Base-by-base conservation (phyloP, 2,113 vertebrate species). In the Sorex fumeus region DNA sequence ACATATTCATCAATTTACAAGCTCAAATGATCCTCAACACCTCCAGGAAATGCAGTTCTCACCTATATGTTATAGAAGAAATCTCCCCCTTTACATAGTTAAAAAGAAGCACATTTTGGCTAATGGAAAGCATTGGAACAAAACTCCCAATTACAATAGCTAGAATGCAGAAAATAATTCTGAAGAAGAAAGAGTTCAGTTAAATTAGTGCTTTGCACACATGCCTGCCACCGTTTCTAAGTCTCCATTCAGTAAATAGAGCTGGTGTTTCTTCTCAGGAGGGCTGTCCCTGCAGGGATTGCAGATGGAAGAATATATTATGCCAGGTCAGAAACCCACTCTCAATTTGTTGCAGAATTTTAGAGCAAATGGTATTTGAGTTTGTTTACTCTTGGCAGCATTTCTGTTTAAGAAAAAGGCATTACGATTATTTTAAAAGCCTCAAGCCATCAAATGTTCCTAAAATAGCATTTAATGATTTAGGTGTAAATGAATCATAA, bases 391-490 rank as follows among this genome's bases (percentile, higher is more conserved):
- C 85, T 95, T 95, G 85, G 83, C 84, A 95, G 83, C 25, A 83
- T 92, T 95, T 95, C 76, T 95, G 80, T 90, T 92, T 94, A 94
- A 95, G 91, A 84, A 91, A 94, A 95, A 77, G n/a, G 27, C 66
- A 90, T 79, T 81, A 74, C 18, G 69, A 91, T 91, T 93, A 94
- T 95, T 95, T 93, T 88, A 62, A 95, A 95, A 94, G 88, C 76
- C 69, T 88, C 0, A 6, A 94, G 88, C 30, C 85, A 94, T 94
- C 75, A 91, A 86, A 82, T 64, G 64, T 84, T 76, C 88, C 95
- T 95, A 96, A 97, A 95, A 96, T 95, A 95, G 75, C 76, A 95
- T 70, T 93, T 92, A 94, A 95, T 91, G 88, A 92, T 95, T 95
- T 93, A 95, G 72, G 88, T 93, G 57, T 94, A 96, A 95, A 95